phyloP scores from a whole-genome alignment of 2,113 vertebrate species.

The Alexandromys fortis region DNA sequence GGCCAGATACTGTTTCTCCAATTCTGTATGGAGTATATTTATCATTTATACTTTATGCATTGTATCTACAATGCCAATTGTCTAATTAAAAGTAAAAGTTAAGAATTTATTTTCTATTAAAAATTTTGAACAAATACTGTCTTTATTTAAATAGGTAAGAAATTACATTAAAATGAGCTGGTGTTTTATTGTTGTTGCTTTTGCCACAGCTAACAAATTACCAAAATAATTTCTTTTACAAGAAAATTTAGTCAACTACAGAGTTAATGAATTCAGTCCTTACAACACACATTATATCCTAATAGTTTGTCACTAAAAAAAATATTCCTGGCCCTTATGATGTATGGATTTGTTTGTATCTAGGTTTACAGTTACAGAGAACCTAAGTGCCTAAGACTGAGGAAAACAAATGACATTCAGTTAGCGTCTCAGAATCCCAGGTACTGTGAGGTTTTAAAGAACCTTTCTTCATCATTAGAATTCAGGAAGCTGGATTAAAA shows the following conservation, averaged over 20 bases:
- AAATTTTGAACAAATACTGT: not conserved
- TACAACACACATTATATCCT: not conserved
- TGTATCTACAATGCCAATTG: not conserved
- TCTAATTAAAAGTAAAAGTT: not conserved
- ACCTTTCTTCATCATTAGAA: not conserved
- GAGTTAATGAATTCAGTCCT: not conserved
- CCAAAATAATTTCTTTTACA: not conserved
- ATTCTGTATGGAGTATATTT: not conserved
- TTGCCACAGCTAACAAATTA: not conserved
- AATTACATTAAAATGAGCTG: not conserved
- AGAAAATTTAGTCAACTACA: not conserved
- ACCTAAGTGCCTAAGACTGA: not conserved
- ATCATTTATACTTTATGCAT: not conserved
- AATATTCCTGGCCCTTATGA: not conserved
- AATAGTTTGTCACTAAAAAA: slow-evolving; percentile 1
- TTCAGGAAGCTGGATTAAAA: not conserved
- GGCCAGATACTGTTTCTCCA: slow-evolving; percentile 14
- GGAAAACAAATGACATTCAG: not conserved
- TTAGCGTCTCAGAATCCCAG: not conserved
- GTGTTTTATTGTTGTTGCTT: not conserved
- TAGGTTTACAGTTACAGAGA: not conserved
- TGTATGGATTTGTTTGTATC: not conserved
- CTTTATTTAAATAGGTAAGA: not conserved
- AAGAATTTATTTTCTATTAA: not conserved
- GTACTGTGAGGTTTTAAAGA: not conserved